Evolutionary conservation across 2,888 invertebrate species (phyloP).

Genomic region (Lordiphosa fenestrarum): DNA sequence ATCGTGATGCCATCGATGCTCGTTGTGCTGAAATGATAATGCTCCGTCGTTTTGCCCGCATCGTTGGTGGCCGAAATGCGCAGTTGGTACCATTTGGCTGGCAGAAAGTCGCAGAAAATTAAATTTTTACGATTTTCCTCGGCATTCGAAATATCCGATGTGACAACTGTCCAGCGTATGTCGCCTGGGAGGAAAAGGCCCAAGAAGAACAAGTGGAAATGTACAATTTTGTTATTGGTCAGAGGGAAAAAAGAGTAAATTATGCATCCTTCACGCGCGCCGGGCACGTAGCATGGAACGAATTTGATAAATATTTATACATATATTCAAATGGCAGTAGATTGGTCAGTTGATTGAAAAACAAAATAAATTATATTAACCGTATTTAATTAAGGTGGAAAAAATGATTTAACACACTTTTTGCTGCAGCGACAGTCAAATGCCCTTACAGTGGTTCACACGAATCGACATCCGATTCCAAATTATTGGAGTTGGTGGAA

Average conservation of each 20-base stretch:
- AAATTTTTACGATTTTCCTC: slow-evolving; percentile 80
- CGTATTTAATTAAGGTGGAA: slow-evolving; percentile 36
- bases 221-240: slow-evolving; percentile 5
- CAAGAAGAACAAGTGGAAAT: slow-evolving; percentile 7
- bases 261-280: slow-evolving; percentile 35
- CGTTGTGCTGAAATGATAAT: slow-evolving; percentile 83
- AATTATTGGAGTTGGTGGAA: no score
- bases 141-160: slow-evolving; percentile 80
- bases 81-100: slow-evolving; percentile 84
- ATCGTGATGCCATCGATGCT: slow-evolving; percentile 81
- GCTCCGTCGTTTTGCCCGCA: slow-evolving; percentile 83
- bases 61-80: slow-evolving; percentile 84
- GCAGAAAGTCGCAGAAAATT: slow-evolving; percentile 82
- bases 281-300: slow-evolving; percentile 11
- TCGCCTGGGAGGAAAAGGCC: slow-evolving; percentile 65
- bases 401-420: neutral
- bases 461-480: no score
- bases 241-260: slow-evolving; percentile 39
- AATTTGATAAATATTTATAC: slow-evolving; percentile 50
- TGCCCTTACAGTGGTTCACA: no score
- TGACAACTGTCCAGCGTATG: slow-evolving; percentile 80
- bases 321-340: slow-evolving; percentile 36
- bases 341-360: slow-evolving; percentile 64
- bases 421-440: slow-evolving; percentile 11
- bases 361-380: slow-evolving; percentile 57